Conservation (phyloP, 2,113 vertebrate species). For the Psophia crepitans region DNA sequence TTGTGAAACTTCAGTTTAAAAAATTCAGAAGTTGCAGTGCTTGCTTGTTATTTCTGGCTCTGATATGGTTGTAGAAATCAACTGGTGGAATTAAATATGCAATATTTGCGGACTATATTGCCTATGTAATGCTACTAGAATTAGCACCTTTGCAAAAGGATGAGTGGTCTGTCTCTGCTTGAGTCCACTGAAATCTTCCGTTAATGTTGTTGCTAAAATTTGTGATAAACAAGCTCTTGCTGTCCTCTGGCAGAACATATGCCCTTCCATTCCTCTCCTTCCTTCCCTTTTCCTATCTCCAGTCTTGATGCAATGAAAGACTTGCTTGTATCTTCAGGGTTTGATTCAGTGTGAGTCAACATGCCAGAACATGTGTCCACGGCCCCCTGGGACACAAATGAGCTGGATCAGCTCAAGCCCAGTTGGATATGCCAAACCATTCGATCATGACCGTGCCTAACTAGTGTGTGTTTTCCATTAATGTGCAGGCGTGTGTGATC, state of each 20-base stretch:
- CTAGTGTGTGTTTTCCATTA: not conserved
- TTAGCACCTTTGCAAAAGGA: not conserved
- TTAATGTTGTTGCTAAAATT: not conserved
- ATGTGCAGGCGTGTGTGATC: not conserved
- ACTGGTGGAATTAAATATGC: not conserved
- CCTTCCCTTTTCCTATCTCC: not conserved
- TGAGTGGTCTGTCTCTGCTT: not conserved
- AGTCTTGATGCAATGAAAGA: not conserved
- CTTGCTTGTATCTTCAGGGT: not conserved
- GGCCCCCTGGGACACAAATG: not conserved
- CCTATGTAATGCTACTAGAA: not conserved
- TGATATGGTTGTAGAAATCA: not conserved
- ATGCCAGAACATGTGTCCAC: not conserved
- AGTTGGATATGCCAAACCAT: not conserved
- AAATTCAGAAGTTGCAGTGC: not conserved
- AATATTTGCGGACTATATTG: not conserved
- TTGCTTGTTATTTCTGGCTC: not conserved
- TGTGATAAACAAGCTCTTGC: not conserved
- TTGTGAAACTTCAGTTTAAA: not conserved
- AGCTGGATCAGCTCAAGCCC: not conserved
- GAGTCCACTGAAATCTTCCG: not conserved
- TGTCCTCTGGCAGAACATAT: not conserved
- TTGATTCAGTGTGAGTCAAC: not conserved
- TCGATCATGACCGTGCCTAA: not conserved
- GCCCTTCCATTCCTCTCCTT: not conserved